Conservation (phyloP, 2,113 vertebrate species). For the Phrynosoma platyrhinos region DNA sequence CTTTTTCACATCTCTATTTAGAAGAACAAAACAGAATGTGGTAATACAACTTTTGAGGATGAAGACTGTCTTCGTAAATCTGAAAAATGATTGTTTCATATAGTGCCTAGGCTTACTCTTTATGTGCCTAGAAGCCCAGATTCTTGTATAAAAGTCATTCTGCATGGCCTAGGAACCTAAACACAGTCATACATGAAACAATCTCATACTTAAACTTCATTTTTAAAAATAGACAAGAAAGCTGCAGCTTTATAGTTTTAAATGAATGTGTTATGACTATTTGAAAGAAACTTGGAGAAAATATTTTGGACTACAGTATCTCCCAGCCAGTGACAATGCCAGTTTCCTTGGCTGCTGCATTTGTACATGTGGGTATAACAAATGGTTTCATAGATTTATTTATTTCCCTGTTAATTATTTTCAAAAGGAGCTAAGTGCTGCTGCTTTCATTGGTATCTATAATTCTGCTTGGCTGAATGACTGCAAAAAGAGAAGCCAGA, state of each 20-base stretch:
- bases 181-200: neutral
- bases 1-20: no score
- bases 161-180: neutral
- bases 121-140: neutral
- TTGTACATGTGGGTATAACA: neutral
- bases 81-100: neutral
- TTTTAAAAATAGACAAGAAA: neutral
- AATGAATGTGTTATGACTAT: neutral
- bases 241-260: neutral
- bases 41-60: no score
- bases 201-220: neutral
- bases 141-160: neutral
- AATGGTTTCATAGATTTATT: no score
- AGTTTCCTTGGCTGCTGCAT: neutral
- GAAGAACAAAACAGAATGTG: no score
- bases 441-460: neutral
- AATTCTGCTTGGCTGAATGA: accelerated
- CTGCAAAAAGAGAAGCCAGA: conserved; percentile 6
- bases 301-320: neutral
- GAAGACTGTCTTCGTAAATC: neutral
- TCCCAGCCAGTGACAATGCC: neutral
- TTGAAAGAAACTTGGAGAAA: neutral
- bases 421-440: neutral
- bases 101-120: no score
- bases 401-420: neutral